Conservation (phyloP, 1,140 invertebrate genomes). For the Drosophila pruinosa region DNA sequence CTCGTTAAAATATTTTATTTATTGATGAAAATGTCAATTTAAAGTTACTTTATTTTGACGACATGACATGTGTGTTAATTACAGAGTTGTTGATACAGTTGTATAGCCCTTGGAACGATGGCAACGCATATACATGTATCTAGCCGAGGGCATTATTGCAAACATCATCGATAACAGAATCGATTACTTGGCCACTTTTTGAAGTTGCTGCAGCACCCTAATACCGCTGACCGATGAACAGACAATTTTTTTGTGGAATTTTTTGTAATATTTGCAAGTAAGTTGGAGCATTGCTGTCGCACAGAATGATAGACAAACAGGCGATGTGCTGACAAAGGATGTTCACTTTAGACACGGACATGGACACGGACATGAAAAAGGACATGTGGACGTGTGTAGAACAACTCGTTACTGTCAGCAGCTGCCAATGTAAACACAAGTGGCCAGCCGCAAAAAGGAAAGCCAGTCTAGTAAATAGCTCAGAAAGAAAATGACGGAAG, state of each 20-base stretch:
- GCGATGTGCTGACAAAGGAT: constrained; percentile 76
- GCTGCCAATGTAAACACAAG: constrained; percentile 78
- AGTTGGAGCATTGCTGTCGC: constrained; percentile 25
- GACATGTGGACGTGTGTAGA: constrained; percentile 63
- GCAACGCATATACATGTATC: neutral
- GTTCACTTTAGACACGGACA: constrained; percentile 33
- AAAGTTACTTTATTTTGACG: too few species aligned
- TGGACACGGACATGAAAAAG: constrained; percentile 20
- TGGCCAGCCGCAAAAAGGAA: constrained; percentile 69
- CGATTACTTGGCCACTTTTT: constrained; percentile 49
- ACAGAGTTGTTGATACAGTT: neutral
- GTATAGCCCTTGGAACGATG: neutral
- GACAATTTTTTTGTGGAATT: constrained; percentile 31
- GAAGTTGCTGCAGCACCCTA: constrained; percentile 5
- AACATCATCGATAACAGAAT: constrained; percentile 68
- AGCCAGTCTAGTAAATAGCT: constrained; percentile 49
- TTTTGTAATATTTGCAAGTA: constrained; percentile 68
- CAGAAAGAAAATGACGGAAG: constrained; percentile 23
- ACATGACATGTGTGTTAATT: too few species aligned
- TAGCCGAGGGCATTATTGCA: constrained; percentile 42
- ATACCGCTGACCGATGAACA: constrained; percentile 6
- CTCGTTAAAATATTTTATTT: too few species aligned
- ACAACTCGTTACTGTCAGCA: constrained; percentile 79
- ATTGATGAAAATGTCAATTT: too few species aligned
- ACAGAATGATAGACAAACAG: constrained; percentile 73